Evolutionary conservation across 2,888 invertebrate genomes (phyloP).

Genomic region (Oscheius sp.): DNA sequence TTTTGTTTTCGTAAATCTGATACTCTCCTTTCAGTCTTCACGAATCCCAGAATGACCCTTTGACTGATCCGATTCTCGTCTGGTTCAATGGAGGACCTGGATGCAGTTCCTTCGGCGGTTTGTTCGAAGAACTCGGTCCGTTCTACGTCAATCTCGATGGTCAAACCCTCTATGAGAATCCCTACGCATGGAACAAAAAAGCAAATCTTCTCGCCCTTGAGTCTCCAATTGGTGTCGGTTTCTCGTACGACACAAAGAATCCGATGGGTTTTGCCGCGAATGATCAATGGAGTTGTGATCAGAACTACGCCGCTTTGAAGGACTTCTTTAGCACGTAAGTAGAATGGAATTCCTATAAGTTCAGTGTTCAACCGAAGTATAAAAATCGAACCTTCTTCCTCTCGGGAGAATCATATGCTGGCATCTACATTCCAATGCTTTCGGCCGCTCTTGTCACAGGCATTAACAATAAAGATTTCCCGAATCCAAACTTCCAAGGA

Average conservation of each 20-base stretch:
- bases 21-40: constrained; percentile 69
- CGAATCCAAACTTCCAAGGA: constrained; percentile 56
- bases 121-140: constrained; percentile 51
- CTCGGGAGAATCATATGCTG: constrained; percentile 73
- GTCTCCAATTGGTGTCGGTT: constrained; percentile 71
- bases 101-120: constrained; percentile 66
- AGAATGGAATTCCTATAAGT: neutral
- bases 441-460: constrained; percentile 67
- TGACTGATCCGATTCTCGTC: constrained; percentile 71
- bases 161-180: constrained; percentile 61
- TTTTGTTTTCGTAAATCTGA: neutral
- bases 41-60: constrained; percentile 70
- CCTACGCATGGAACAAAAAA: constrained; percentile 70
- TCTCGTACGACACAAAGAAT: constrained; percentile 63
- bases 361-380: constrained; percentile 71
- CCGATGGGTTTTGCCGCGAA: constrained; percentile 38
- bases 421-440: constrained; percentile 73
- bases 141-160: constrained; percentile 43
- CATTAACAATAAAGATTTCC: constrained; percentile 48
- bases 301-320: constrained; percentile 72
- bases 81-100: constrained; percentile 72
- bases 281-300: constrained; percentile 57
- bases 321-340: constrained; percentile 72
- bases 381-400: constrained; percentile 72
- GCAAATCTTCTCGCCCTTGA: constrained; percentile 74